These are phyloP conservation scores for Allophyes oxyacanthae DNA, from an alignment of 2,888 invertebrate species.

Conservation along the genomic window DNA sequence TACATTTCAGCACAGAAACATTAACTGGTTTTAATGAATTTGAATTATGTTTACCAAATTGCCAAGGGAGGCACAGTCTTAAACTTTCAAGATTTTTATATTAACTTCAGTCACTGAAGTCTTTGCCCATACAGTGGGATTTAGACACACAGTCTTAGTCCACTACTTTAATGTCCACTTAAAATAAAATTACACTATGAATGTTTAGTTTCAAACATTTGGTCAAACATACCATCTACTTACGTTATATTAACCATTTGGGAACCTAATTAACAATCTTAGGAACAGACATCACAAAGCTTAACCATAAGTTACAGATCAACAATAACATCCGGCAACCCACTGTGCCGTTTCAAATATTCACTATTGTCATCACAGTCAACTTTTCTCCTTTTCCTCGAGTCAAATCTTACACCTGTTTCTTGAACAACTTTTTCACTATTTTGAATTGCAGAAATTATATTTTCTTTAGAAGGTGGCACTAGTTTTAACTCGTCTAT, in stretches of 20 bases:
- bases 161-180: slow-evolving; percentile 31
- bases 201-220: slow-evolving; percentile 48
- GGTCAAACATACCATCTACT: slow-evolving; percentile 51
- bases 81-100: slow-evolving; percentile 22
- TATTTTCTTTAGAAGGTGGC: slow-evolving; percentile 84
- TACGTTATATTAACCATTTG: slow-evolving; percentile 41
- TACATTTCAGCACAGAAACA: neutral
- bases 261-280: slow-evolving; percentile 51
- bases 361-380: slow-evolving; percentile 71
- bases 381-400: slow-evolving; percentile 79
- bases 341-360: slow-evolving; percentile 75
- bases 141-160: slow-evolving; percentile 24
- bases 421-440: slow-evolving; percentile 84
- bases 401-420: slow-evolving; percentile 82
- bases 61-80: slow-evolving; percentile 43
- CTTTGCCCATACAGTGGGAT: slow-evolving; percentile 41
- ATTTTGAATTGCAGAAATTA: slow-evolving; percentile 83
- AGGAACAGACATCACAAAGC: slow-evolving; percentile 62
- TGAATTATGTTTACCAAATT: slow-evolving; percentile 24
- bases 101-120: slow-evolving; percentile 25
- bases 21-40: neutral
- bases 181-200: slow-evolving; percentile 30
- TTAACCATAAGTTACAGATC: slow-evolving; percentile 55
- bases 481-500: slow-evolving; percentile 80
- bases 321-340: slow-evolving; percentile 57